Evolutionary conservation across 1,140 invertebrate genomes (phyloP).

Genomic region (Drosophila jambulina): DNA sequence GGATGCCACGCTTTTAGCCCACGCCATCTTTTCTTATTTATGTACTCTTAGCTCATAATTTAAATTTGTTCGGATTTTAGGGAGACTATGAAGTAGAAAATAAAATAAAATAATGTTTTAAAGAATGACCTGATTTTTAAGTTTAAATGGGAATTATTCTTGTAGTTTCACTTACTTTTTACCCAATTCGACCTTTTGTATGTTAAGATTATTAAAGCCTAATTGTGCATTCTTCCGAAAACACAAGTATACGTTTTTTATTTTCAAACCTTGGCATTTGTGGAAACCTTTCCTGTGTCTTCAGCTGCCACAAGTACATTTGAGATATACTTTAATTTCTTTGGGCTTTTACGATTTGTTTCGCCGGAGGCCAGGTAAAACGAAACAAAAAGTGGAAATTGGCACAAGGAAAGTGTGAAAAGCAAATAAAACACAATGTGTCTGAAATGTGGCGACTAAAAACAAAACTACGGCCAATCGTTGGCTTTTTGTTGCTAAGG

Average conservation of each 20-base stretch:
- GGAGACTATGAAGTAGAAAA: background rate
- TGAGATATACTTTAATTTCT: constrained; percentile 67
- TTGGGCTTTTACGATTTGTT: constrained; percentile 51
- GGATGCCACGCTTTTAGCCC: constrained; percentile 35
- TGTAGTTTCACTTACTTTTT: background rate
- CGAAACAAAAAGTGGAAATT: constrained; percentile 76
- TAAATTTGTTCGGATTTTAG: background rate
- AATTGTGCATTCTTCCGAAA: background rate
- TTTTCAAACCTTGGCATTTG: constrained; percentile 29
- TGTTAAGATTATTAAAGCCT: background rate
- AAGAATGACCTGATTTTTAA: too few species aligned
- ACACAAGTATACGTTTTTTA: background rate
- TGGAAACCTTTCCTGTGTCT: background rate
- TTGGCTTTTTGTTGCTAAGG: constrained; percentile 41
- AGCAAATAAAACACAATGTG: constrained; percentile 61
- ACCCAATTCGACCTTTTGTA: background rate
- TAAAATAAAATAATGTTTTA: background rate
- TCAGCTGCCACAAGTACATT: constrained; percentile 35
- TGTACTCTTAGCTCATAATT: constrained; percentile 11
- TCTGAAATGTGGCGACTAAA: constrained; percentile 31
- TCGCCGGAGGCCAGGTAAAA: constrained; percentile 39
- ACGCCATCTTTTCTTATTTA: constrained; percentile 15
- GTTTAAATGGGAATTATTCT: background rate
- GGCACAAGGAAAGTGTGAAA: constrained; percentile 81
- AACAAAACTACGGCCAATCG: constrained; percentile 57